phyloP scores from a whole-genome alignment of 2,888 invertebrate species.

The Drosophila neoperkinsi region DNA sequence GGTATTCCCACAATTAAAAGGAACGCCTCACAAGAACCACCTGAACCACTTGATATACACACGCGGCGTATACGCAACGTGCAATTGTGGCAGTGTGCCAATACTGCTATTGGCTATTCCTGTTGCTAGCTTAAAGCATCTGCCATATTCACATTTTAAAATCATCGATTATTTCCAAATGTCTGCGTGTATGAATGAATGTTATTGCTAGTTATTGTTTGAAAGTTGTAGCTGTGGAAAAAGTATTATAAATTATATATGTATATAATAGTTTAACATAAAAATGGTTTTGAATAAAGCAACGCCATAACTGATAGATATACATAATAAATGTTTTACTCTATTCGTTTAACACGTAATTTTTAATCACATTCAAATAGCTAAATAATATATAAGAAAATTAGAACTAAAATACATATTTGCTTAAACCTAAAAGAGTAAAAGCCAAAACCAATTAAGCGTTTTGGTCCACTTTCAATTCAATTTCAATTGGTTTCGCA shows the following conservation, averaged over 20 bases:
- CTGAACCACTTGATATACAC: slow-evolving; percentile 10
- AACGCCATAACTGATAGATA: background rate
- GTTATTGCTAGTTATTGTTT: background rate
- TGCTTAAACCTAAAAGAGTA: too few species aligned
- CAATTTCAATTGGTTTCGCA: background rate
- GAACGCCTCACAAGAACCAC: slow-evolving; percentile 10
- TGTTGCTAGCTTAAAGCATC: slow-evolving; percentile 26
- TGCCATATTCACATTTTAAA: slow-evolving; percentile 56
- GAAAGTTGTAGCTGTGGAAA: background rate
- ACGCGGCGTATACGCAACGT: slow-evolving; percentile 44
- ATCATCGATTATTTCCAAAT: slow-evolving; percentile 58
- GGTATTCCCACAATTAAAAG: slow-evolving; percentile 80
- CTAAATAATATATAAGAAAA: background rate
- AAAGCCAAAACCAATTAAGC: too few species aligned
- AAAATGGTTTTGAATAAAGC: background rate
- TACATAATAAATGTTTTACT: background rate
- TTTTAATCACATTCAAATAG: background rate
- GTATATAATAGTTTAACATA: background rate
- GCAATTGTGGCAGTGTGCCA: slow-evolving; percentile 33
- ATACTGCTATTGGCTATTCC: slow-evolving; percentile 6
- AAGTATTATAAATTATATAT: background rate
- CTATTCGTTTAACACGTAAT: background rate
- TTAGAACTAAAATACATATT: background rate
- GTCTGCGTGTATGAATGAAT: slow-evolving; percentile 24
- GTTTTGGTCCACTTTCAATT: background rate